These are phyloP conservation scores for Priocnemis perturbator DNA, from an alignment of 2,888 invertebrate genomes.

Conservation along the genomic window DNA sequence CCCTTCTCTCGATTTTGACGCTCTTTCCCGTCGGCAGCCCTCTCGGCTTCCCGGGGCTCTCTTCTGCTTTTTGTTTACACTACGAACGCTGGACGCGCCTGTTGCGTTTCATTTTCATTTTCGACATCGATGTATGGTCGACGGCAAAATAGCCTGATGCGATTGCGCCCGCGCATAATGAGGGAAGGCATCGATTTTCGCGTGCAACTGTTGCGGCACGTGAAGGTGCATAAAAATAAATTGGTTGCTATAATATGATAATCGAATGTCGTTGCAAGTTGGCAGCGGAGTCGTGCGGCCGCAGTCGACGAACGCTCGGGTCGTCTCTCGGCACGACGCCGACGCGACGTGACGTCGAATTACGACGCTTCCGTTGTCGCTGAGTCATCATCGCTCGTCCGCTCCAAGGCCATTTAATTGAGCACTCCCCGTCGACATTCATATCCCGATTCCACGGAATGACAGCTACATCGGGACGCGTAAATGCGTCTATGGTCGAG, in stretches of 20 bases:
- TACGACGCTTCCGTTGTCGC: slow-evolving; percentile 18
- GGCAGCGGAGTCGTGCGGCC: not conserved
- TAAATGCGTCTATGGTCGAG: slow-evolving; percentile 1
- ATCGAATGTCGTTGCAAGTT: not conserved
- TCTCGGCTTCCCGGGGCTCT: not conserved
- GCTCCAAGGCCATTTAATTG: slow-evolving; percentile 11
- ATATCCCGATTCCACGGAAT: slow-evolving; percentile 13
- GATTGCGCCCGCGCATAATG: slow-evolving; percentile 25
- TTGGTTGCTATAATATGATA: not conserved
- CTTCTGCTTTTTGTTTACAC: not conserved
- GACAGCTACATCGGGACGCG: slow-evolving; percentile 15
- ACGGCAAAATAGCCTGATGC: slow-evolving; percentile 23
- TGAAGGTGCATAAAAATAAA: not conserved
- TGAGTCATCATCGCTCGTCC: slow-evolving; percentile 10
- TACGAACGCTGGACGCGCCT: slow-evolving; percentile 24
- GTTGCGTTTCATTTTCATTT: slow-evolving; percentile 43
- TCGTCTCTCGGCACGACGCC: slow-evolving; percentile 30
- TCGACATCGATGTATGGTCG: slow-evolving; percentile 43
- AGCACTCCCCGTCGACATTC: slow-evolving; percentile 19
- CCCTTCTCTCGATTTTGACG: not conserved
- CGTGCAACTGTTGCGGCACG: not conserved
- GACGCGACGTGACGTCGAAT: slow-evolving; percentile 13
- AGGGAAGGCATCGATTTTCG: slow-evolving; percentile 12
- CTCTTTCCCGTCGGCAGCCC: not conserved
- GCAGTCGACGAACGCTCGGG: slow-evolving; percentile 18